phyloP scores from a whole-genome alignment of 2,797 vertebrate species.

The Adelosebastes latens region DNA sequence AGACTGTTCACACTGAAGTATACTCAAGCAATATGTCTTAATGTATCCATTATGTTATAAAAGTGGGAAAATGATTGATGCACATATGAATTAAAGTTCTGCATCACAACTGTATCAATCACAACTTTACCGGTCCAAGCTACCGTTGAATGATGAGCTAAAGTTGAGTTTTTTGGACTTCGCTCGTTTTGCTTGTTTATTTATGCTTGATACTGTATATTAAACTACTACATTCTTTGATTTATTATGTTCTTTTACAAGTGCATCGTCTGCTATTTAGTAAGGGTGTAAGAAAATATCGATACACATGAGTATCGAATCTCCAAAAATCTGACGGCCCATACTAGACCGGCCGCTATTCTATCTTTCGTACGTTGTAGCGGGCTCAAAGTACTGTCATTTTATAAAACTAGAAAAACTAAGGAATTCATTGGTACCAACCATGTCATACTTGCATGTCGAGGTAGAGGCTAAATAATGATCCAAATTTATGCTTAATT shows the following conservation, averaged over 20 bases:
- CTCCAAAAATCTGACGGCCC: too few species aligned
- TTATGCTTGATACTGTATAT: neutral
- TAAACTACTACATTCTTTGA: neutral
- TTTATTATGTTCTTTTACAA: neutral
- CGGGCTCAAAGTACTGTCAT: too few species aligned
- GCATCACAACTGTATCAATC: neutral
- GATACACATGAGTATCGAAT: too few species aligned
- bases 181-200: neutral
- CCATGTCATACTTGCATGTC: too few species aligned
- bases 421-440: too few species aligned
- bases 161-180: neutral
- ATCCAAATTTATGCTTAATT: too few species aligned
- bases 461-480: too few species aligned
- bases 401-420: too few species aligned
- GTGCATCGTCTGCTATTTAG: neutral
- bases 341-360: too few species aligned
- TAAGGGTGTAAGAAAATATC: neutral
- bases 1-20: neutral
- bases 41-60: constrained; percentile 72
- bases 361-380: too few species aligned
- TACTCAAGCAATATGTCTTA: neutral
- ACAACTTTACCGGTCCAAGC: neutral
- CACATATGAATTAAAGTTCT: constrained; percentile 76
- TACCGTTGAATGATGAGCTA: neutral
- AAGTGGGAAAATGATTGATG: constrained; percentile 79